Evolutionary conservation across 2,113 vertebrate species (phyloP), one percentile per base, ranked within the genome.

Genomic region (Willisornis vidua): DNA sequence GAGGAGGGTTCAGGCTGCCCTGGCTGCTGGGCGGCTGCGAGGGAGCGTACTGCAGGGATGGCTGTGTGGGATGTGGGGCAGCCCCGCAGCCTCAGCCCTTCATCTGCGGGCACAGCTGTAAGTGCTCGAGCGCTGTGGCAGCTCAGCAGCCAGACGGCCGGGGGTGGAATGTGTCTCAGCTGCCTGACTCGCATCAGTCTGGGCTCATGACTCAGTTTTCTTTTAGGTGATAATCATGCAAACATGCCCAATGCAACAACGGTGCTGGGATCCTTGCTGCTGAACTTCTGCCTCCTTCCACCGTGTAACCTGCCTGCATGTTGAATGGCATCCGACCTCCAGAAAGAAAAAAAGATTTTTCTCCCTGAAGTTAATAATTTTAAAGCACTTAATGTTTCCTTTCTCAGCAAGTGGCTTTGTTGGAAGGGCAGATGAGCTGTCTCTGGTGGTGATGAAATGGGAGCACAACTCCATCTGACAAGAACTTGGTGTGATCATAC

Each of bases 221-320:
- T 51, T 66, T 6, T 0, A 2, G 59, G 46, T 54, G 63, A 8
- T 16, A 71, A n/a, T 46, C 23, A 3, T 7, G 25, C 17, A 66
- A 83, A 63, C 0, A 1, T 33, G 85, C 75, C 9, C 9, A 70
- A 63, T 84, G 67, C 71, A 71, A 45, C 5, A 7, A 77, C 80
- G 45, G 12, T 1, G 20, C 78, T 59, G 71, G 55, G 41, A 65
- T 39, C 57, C 16, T 39, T 7, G 6, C 65, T 59, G 55, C 54
- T 29, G 4, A 37, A 23, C 25, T 82, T 84, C 89, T 48, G 35
- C 11, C 51, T 85, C 49, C 2, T 10, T 19, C 46, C 71, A n/a
- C 45, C 0, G 0, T 4, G 31, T 2, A 18, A 41, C 46, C n/a
- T 0, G 9, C 6, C 70, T 48, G 51, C 0, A 0, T 12, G 20